Evolutionary conservation across 2,888 invertebrate species (phyloP), one percentile per base, ranked within the genome.

Genomic region (Matsumyia berberina): DNA sequence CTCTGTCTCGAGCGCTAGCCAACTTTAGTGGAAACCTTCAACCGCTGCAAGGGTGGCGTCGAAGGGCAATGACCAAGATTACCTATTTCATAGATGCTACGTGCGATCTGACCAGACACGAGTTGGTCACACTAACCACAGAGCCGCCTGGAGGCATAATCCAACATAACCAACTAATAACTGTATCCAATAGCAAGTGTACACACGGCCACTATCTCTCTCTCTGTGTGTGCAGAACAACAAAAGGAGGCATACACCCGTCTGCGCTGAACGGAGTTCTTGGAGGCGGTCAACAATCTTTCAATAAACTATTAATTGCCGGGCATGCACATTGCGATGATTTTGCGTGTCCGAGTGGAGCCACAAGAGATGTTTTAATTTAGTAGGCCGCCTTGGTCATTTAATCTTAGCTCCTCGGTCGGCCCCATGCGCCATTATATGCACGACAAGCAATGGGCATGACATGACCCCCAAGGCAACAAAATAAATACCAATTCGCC

Each of bases 301-400:
- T 85, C 85, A 85, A 85, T 85, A 85, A 80, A 76, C 80, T 55
- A 85, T 80, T 85, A 85, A 85, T 85, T 85, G 85, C 85, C 74
- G 44, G 39, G 58, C 85, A 80, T 85, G 78, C 37, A 72, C 77
- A 60, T 49, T 62, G 69, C 76, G 39, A 79, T 80, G 80, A 74
- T 80, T 80, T 76, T 80, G 85, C 74, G 70, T 85, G 78, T 69
- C 72, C 73, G 17, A 76, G 60, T 60, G n/a, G 44, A 60, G 85
- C 74, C 85, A 85, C 74, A 58, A 85, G 70, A 85, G 85, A 85
- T 85, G 85, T 85, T 80, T 85, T 85, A 85, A 85, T 85, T 85
- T 85, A 85, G 70, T 64, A 76, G 85, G 70, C 62, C 70, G 85
- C 57, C 70, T 39, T 46, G 80, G 80, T 53, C 80, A 79, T 80